Percentiles rank a stretch among this genome's conserved stretches.
Conservation (phyloP, 2,113 vertebrate species). For the Chaetodon auriga region DNA sequence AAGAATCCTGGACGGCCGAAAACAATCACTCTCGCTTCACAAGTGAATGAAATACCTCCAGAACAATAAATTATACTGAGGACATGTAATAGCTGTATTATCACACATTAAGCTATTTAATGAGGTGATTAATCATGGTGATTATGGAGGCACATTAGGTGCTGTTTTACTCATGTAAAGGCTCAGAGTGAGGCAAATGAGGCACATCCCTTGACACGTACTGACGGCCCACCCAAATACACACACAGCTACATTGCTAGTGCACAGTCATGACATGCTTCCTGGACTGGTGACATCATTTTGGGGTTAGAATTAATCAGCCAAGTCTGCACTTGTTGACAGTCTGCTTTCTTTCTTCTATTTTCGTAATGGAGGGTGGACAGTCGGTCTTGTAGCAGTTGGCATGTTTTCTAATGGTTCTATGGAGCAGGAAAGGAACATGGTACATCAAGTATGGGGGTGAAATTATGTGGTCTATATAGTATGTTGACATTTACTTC, state of each 20-base stretch:
- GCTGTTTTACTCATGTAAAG: slow-evolving; percentile 23
- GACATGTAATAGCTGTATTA: not conserved
- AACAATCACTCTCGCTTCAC: not conserved
- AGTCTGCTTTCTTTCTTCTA: not conserved
- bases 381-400: not conserved
- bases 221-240: slow-evolving; percentile 17
- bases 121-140: slow-evolving; percentile 40
- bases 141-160: slow-evolving; percentile 10
- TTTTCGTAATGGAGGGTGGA: not conserved
- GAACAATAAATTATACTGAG: not conserved
- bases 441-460: not conserved
- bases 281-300: not conserved
- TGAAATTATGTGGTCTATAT: not conserved
- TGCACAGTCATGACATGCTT: slow-evolving; percentile 16
- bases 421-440: not conserved
- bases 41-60: not conserved
- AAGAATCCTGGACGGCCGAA: too few relatives aligned
- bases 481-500: not conserved
- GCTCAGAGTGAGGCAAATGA: slow-evolving; percentile 20
- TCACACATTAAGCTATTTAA: slow-evolving; percentile 28
- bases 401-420: not conserved
- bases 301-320: slow-evolving; percentile 20
- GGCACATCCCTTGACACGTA: slow-evolving; percentile 3
- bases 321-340: not conserved
- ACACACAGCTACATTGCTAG: not conserved